Conservation (phyloP, 2,797 vertebrate species). For the Paedocypris micromegethes region DNA sequence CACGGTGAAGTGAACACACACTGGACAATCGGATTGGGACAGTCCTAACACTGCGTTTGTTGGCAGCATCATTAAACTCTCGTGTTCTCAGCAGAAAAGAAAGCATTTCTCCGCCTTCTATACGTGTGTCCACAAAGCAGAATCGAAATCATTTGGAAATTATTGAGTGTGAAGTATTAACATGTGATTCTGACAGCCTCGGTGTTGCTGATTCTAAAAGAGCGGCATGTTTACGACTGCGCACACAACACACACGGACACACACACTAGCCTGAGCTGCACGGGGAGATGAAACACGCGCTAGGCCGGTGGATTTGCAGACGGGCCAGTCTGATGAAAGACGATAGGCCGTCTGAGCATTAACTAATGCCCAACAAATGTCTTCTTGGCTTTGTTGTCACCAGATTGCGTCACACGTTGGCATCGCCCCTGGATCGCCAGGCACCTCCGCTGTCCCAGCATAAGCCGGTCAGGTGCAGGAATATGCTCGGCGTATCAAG, state of each 20-base stretch:
- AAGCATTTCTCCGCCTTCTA: no score
- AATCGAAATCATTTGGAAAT: no score
- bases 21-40: no score
- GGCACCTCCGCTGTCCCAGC: slow-evolving; percentile 28
- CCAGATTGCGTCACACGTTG: slow-evolving; percentile 30
- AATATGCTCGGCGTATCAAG: slow-evolving; percentile 7
- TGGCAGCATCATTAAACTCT: no score
- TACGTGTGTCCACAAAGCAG: no score
- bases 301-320: slow-evolving; percentile 22
- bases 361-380: slow-evolving; percentile 43
- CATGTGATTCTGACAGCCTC: no score
- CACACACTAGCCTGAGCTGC: slow-evolving; percentile 1
- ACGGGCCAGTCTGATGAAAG: slow-evolving; percentile 33
- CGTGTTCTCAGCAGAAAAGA: no score
- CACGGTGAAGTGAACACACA: no score
- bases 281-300: slow-evolving; percentile 26
- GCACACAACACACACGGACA: background rate
- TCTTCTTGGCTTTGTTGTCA: slow-evolving; percentile 30
- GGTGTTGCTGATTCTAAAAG: no score
- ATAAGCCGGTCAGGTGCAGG: slow-evolving; percentile 1
- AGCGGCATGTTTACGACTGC: no score
- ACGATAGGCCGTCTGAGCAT: slow-evolving; percentile 37
- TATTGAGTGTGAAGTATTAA: no score
- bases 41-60: no score
- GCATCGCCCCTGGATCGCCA: slow-evolving; percentile 32